A percentile compares a stretch with the other conserved stretches of the same genome.
These are phyloP conservation scores for Chrysomallon squamiferum DNA, from an alignment of 1,140 invertebrate genomes.

Conservation along the genomic window DNA sequence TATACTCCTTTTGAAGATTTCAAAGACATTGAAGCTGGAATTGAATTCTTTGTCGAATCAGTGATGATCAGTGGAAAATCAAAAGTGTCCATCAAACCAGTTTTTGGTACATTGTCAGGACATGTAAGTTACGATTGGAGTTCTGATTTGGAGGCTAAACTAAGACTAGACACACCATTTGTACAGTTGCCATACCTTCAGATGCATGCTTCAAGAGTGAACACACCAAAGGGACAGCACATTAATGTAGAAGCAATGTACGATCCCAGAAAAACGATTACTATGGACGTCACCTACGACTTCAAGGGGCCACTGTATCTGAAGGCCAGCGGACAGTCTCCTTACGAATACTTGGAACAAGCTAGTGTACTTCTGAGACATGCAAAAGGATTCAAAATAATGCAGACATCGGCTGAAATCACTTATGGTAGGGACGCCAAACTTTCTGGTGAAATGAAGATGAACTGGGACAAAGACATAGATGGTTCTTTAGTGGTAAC, in stretches of 20 bases:
- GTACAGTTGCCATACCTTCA: constrained; percentile 14
- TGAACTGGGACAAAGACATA: constrained; percentile 12
- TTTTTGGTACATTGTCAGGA: constrained; percentile 10
- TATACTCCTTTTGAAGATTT: constrained; percentile 14
- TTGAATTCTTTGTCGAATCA: constrained; percentile 13
- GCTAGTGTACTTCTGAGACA: constrained; percentile 12
- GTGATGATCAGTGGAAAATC: constrained; percentile 18
- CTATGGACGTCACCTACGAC: constrained; percentile 11
- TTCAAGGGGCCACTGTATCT: constrained; percentile 6
- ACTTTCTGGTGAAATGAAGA: background rate
- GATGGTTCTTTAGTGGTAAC: constrained; percentile 20
- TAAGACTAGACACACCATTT: constrained; percentile 35
- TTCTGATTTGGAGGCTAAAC: constrained; percentile 13
- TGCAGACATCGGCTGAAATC: constrained; percentile 9
- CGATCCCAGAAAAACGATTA: constrained; percentile 24
- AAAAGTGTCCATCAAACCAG: constrained; percentile 23
- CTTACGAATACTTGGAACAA: constrained; percentile 15
- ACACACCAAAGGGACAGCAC: background rate
- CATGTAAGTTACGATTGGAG: constrained; percentile 9
- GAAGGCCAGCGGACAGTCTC: constrained; percentile 14
- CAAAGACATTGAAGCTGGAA: constrained; percentile 17
- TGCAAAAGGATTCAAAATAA: background rate
- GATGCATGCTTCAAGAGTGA: constrained; percentile 12
- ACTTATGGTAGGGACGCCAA: constrained; percentile 2
- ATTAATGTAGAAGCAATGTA: constrained; percentile 35